Base-by-base conservation (phyloP, 2,797 vertebrate species). In the Masticophis lateralis region DNA sequence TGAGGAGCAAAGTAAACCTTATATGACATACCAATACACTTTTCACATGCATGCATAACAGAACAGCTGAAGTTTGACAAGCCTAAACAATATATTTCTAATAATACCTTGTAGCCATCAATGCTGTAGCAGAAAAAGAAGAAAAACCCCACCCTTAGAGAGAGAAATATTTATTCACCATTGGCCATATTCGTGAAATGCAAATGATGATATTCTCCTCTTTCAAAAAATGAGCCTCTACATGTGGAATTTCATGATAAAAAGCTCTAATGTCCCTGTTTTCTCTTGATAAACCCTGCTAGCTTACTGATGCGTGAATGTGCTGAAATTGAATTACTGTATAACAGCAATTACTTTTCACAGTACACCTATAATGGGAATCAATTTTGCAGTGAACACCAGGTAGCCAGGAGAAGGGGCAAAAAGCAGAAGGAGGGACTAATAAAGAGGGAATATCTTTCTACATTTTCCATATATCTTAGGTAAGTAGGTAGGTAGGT, bases 251-350 rank as follows among this genome's bases (percentile, higher is more conserved):
- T 94, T 96, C 96, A 97, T 51, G 98, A 99, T 99, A 98, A 98
- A 98, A 98, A 98, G 97, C 97, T 97, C 97, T 98, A 96, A 98
- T 98, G 96, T 97, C 97, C 96, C 96, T 95, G 98, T 97, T 97
- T 98, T 97, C 95, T 97, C 96, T 92, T 98, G 98, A 98, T 98
- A 98, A 98, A 98, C 95, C 97, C 94, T 89, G 91, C 92, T 97
- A 94, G 98, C 95, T 98, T 98, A 98, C 98, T 97, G 98, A 97
- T 96, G 98, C 97, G 96, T 97, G 96, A 97, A 98, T 93, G 96
- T 96, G 96, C 97, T 95, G 98, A 98, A 98, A 99, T 98, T 99
- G 98, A 99, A 99, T 98, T 98, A 98, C 98, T 98, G 98, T 98
- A 98, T 98, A 98, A 97, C 97, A 97, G 97, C 98, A 98, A 98